phyloP scores from a whole-genome alignment of 2,888 invertebrate species.

The Scaptomyza caliginosa region DNA sequence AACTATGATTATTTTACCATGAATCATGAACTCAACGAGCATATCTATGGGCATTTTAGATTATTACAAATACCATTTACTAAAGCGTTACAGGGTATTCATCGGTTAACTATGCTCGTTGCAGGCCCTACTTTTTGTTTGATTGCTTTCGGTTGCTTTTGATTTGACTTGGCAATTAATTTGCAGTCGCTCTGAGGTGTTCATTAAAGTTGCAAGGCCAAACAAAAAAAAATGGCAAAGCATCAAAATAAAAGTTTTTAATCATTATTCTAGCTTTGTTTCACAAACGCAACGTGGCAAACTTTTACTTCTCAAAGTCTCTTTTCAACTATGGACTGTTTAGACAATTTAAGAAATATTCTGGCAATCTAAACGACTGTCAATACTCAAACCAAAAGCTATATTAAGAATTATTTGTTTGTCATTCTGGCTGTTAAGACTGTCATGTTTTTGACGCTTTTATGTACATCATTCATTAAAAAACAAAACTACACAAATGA shows the following conservation, averaged over 20 bases:
- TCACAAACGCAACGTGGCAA: not conserved
- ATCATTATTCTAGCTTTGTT: slow-evolving; percentile 8
- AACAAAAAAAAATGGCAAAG: slow-evolving; percentile 25
- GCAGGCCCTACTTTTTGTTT: not conserved
- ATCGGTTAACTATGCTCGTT: not conserved
- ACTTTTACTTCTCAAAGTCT: not conserved
- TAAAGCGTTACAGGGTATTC: slow-evolving; percentile 19
- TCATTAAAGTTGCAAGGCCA: slow-evolving; percentile 34
- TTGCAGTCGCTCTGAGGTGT: slow-evolving; percentile 23
- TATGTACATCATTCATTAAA: not conserved
- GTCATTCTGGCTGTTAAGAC: not conserved
- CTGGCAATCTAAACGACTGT: not conserved
- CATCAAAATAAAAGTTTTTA: slow-evolving; percentile 19
- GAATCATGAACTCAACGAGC: no score
- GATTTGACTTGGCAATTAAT: slow-evolving; percentile 47
- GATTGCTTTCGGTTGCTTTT: slow-evolving; percentile 11
- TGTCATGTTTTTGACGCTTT: not conserved
- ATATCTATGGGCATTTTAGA: no score
- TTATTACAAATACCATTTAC: no score
- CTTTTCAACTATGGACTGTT: not conserved
- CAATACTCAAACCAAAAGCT: not conserved
- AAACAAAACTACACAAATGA: no score
- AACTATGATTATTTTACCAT: not conserved
- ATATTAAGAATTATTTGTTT: not conserved
- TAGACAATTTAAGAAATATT: no score